Evolutionary conservation across 2,888 invertebrate species (phyloP).

Genomic region (Hydroisotoma schaefferi): DNA sequence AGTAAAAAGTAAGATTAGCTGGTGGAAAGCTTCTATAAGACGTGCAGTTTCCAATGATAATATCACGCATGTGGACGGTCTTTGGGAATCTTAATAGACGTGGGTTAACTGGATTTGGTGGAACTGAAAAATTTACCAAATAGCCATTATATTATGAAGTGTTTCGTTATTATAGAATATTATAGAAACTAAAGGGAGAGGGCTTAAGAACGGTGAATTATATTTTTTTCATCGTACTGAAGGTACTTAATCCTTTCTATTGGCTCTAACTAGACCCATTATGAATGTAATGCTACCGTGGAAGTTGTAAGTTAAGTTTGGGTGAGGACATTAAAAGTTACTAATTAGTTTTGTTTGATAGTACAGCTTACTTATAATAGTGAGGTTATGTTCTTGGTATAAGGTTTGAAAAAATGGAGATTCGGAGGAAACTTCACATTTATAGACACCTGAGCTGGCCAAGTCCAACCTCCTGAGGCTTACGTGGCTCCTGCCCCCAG

Average conservation of each 20-base stretch:
- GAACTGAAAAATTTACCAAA: constrained; percentile 24
- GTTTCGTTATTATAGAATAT: no score
- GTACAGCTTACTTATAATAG: constrained; percentile 14
- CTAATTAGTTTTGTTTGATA: background rate
- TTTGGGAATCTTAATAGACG: constrained; percentile 22
- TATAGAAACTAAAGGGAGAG: no score
- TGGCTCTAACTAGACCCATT: no score
- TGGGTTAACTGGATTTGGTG: constrained; percentile 25
- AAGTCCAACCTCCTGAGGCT: constrained; percentile 3
- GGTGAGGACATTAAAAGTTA: no score
- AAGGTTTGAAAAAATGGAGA: constrained; percentile 60
- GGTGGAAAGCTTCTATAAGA: constrained; percentile 72
- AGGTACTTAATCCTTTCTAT: no score
- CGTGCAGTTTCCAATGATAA: constrained; percentile 69
- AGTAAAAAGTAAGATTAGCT: constrained; percentile 71
- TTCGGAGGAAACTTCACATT: constrained; percentile 73
- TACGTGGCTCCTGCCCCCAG: background rate
- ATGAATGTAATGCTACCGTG: no score
- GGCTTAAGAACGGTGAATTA: background rate
- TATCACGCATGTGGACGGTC: constrained; percentile 62
- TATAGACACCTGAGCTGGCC: constrained; percentile 66
- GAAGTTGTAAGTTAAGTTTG: no score
- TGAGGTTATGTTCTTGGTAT: constrained; percentile 7
- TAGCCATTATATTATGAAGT: no score
- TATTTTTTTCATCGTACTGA: no score